phyloP scores from a whole-genome alignment of 2,888 invertebrate species.

The Cantharis nigra region DNA sequence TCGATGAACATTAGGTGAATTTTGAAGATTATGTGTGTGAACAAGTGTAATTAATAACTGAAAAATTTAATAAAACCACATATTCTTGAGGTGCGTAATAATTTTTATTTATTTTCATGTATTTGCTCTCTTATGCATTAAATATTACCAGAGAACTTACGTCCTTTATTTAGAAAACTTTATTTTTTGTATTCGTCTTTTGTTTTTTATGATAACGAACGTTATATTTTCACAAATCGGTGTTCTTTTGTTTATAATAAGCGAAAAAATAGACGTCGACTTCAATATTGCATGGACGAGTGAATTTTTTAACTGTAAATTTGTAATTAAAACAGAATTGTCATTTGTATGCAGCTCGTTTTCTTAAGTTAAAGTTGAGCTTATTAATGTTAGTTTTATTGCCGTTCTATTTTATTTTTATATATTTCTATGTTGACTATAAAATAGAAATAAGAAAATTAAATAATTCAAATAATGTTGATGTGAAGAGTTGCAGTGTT shows the following conservation, averaged over 20 bases:
- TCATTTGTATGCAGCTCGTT: constrained; percentile 18
- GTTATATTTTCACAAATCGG: background rate
- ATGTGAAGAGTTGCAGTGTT: background rate
- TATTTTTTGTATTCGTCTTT: background rate
- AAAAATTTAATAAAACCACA: background rate
- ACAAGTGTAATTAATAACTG: constrained; percentile 11
- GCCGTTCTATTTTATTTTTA: background rate
- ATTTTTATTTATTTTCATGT: background rate
- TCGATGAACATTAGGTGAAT: constrained; percentile 4
- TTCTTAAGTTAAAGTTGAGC: background rate
- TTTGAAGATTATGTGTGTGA: constrained; percentile 9
- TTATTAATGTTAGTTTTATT: background rate
- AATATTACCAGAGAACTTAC: background rate
- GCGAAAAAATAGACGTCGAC: background rate
- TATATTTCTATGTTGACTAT: background rate
- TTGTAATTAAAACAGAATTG: constrained; percentile 7
- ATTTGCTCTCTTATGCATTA: background rate
- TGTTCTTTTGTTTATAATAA: background rate
- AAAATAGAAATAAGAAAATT: background rate
- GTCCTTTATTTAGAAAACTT: background rate
- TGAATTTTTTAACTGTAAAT: constrained; percentile 19
- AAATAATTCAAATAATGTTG: background rate
- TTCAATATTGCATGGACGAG: constrained; percentile 2
- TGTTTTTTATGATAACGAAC: background rate
- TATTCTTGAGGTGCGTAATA: constrained; percentile 4